Evolutionary conservation across 2,888 invertebrate genomes (phyloP), one percentile per base, ranked within the genome.

Genomic region (Pimpla rufipes): DNA sequence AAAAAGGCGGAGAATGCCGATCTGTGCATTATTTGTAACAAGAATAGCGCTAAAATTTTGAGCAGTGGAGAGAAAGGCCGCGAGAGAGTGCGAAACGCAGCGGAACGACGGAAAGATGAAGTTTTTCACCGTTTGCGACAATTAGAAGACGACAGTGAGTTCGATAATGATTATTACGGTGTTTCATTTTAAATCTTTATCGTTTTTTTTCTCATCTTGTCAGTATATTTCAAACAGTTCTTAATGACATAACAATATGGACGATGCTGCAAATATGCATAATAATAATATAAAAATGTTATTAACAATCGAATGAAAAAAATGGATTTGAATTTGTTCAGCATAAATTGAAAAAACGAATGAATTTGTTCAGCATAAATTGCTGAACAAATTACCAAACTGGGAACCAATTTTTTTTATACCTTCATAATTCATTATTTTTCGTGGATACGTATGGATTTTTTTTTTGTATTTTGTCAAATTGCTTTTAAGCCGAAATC

Each of bases 21-120:
- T 13, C 2, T 59, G 4, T 80, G 80, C 59, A 67, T 80, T 37
- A 66, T 80, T 57, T 80, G 80, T 59, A 57, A 59, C 57, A 35
- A 42, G 35, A 47, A 70, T 10, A 57, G 64, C 21, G 18, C 2
- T 18, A 21, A 47, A 18, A 40, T 40, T 47, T 29, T 74, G 21
- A 59, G 2, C 45, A 66, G 47, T 74, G 50, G 57, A 57, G 18
- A 37, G 23, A 40, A 37, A 47, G 80, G 68, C 7, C 74, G 74
- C 29, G 71, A 76, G 40, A 81, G 37, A 70, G 21, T 81, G 10
- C 74, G 74, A n/a, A 70, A 64, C 52, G 71, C 77, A 55, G 70
- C 57, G 18, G 45, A 40, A 42, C 11, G 18, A 21, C 13, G 64
- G 18, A 64, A 64, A 11, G 64, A 64, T 23, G 42, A 64, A 10